Base-by-base conservation (phyloP, 2,113 vertebrate species). In the Menidia beryllina region DNA sequence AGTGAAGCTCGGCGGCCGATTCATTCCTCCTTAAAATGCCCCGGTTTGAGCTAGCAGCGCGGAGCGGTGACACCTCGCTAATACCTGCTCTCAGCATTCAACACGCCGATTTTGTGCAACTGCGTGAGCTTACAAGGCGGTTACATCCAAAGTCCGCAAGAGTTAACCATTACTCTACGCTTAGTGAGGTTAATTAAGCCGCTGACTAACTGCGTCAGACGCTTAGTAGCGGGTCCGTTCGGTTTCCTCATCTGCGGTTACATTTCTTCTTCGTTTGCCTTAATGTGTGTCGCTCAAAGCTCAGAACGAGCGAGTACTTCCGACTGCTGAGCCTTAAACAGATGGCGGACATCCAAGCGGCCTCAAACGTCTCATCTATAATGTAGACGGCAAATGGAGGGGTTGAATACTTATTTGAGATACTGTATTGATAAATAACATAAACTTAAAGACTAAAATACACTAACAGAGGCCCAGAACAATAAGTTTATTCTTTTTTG, bases 81-180 rank as follows among this genome's bases (percentile, higher is more conserved):
- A 27, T 24, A n/a, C 34, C 17, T 36, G 43, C 0, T 15, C 0
- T 13, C 57, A 2, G 38, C 26, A 23, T 1, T 25, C 41, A 64
- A 13, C 52, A 67, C 24, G 51, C 55, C 60, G 56, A 74, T 49
- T 52, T 58, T 59, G 53, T 54, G 26, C n/a, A 39, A 15, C 64
- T 21, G 55, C 23, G 63, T 54, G 49, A 48, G 62, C 45, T 26
- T 34, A 51, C 5, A 21, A 57, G 21, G 47, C 43, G 27, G 45
- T 55, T 65, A 63, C 72, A 82, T 82, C 77, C 80, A 91, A 89
- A 88, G 85, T 88, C 85, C 87, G 81, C 12, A 0, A 64, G 52
- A 69, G 82, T 71, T 84, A 82, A 84, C 64, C 77, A 79, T 87
- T 88, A 85, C 69, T 62, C 53, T 9, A 4, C 21, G 0, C 5